Evolutionary conservation across 2,888 invertebrate genomes (phyloP), one percentile per base, ranked within the genome.

Genomic region (Clanis bilineata): DNA sequence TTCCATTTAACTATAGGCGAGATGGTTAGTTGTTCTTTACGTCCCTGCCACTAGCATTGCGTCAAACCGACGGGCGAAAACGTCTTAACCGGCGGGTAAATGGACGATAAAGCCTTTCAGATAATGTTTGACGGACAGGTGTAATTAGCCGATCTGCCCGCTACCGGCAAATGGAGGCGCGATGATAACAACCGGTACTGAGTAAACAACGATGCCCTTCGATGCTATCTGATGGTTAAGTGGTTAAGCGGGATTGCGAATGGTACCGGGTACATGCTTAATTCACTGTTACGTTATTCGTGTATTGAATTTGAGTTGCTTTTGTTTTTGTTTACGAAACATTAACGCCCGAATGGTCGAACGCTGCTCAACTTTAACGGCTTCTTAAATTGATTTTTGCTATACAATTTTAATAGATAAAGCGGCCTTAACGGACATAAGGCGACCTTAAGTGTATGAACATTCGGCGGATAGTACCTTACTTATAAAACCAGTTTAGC

Each of bases 61-160:
- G 55, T 54, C 55, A 59, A 55, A 22, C 59, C 43, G 58, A 58
- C 60, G 38, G 9, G 28, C 44, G 28, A 63, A 51, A 63, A 71
- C 66, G 69, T 73, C 65, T 69, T 74, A 76, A 75, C 68, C 65
- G 62, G 67, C 68, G 66, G 79, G 84, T 79, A 79, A 83, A 80
- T 77, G 82, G 55, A 79, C 82, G 87, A 86, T 86, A 86, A 82
- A 83, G 77, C 75, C 71, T 68, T 67, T 61, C 61, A 80, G 86
- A 86, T 86, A 85, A 70, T 68, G 65, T 80, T 83, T 89, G 90
- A 90, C 79, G 74, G 90, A 84, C 90, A 88, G 85, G 81, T 86
- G 85, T 88, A 89, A 88, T 90, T 90, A 91, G 84, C 80, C 75
- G 39, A 72, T 77, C 74, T 70, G 72, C 66, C 66, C 63, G 69